Evolutionary conservation across 2,888 invertebrate genomes (phyloP).

Genomic region (Osmoderma eremita): DNA sequence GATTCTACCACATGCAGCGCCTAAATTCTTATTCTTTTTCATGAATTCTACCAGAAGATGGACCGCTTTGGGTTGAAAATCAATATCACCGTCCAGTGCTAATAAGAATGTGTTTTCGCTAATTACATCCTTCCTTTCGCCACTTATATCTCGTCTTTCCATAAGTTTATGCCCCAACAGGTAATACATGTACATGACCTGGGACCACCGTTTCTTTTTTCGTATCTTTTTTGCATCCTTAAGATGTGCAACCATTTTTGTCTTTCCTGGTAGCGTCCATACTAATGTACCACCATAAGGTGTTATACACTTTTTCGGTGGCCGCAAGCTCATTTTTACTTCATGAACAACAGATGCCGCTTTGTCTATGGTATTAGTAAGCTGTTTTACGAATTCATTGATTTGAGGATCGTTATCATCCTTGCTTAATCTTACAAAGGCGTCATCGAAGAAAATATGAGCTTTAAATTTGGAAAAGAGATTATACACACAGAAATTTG

Average conservation of each 20-base stretch:
- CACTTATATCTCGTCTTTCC: conserved; percentile 55
- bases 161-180: conserved; percentile 77
- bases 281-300: conserved; percentile 88
- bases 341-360: conserved; percentile 79
- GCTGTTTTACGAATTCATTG: conserved; percentile 82
- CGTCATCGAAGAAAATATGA: conserved; percentile 88
- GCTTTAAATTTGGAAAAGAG: conserved; percentile 63
- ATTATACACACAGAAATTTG: too few species aligned
- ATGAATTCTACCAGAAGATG: conserved; percentile 83
- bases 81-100: conserved; percentile 89
- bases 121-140: conserved; percentile 61
- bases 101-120: conserved; percentile 81
- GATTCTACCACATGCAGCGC: conserved; percentile 90
- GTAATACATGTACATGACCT: conserved; percentile 96
- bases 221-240: conserved; percentile 91
- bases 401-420: conserved; percentile 77
- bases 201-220: conserved; percentile 93
- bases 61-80: conserved; percentile 84
- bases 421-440: conserved; percentile 73
- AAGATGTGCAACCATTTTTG: conserved; percentile 84
- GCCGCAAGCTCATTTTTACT: conserved; percentile 70
- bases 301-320: conserved; percentile 80
- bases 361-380: conserved; percentile 79
- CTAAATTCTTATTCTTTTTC: conserved; percentile 82
- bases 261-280: conserved; percentile 87